phyloP scores from a whole-genome alignment of 2,888 invertebrate genomes.

The Hirudinaria manillensis region DNA sequence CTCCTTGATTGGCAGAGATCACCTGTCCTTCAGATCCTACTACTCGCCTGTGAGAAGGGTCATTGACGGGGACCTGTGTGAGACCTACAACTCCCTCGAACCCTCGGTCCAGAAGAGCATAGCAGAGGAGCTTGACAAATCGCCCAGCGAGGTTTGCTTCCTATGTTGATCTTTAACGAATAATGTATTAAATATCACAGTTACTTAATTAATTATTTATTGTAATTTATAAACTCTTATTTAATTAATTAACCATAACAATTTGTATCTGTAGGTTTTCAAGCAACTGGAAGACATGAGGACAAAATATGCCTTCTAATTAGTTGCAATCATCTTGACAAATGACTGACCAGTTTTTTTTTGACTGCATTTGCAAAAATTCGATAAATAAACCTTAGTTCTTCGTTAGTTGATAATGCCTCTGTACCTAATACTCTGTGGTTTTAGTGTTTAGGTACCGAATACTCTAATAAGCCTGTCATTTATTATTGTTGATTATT shows the following conservation, averaged over 20 bases:
- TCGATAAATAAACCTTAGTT: too few relatives aligned
- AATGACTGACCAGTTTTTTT: too few relatives aligned
- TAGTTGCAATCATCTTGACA: not conserved
- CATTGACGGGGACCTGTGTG: conserved; percentile 96
- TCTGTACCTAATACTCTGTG: too few relatives aligned
- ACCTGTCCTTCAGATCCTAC: conserved; percentile 90
- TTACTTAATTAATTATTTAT: not conserved
- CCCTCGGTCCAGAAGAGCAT: conserved; percentile 87
- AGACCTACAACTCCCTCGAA: conserved; percentile 94
- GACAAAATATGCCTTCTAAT: conserved; percentile 94
- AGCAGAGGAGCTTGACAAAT: conserved; percentile 85
- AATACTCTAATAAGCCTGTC: too few relatives aligned
- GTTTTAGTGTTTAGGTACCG: too few relatives aligned
- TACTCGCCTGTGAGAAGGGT: conserved; percentile 97
- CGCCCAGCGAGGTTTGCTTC: conserved; percentile 73
- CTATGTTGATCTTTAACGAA: not conserved
- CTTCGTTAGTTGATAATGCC: too few relatives aligned
- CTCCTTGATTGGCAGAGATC: conserved; percentile 92
- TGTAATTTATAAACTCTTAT: not conserved
- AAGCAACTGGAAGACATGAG: conserved; percentile 97
- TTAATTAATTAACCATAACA: not conserved
- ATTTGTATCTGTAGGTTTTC: conserved; percentile 61
- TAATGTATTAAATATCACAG: not conserved
- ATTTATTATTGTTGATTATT: too few relatives aligned
- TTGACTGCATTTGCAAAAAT: too few relatives aligned